phyloP scores from a whole-genome alignment of 2,888 invertebrate species.

The Coenonympha arcania region DNA sequence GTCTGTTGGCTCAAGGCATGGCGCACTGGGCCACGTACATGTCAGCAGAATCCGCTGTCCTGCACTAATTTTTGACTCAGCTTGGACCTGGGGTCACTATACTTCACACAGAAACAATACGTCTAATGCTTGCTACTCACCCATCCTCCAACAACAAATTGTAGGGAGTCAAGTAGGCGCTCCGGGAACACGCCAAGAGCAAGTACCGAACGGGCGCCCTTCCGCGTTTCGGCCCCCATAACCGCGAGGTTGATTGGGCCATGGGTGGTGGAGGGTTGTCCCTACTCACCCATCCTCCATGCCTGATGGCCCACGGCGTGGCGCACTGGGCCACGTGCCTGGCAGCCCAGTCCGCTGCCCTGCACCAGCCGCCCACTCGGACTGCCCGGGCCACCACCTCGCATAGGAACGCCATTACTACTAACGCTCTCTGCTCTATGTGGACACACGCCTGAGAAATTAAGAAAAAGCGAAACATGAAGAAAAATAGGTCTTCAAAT shows the following conservation, averaged over 20 bases:
- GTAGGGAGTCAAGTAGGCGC: too few relatives aligned
- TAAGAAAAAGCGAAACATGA: too few relatives aligned
- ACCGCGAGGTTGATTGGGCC: too few relatives aligned
- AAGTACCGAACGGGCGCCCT: too few relatives aligned
- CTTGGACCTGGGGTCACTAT: too few relatives aligned
- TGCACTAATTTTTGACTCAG: constrained; percentile 64
- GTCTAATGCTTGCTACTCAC: too few relatives aligned
- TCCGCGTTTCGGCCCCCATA: too few relatives aligned
- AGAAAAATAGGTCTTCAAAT: too few relatives aligned
- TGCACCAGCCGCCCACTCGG: constrained; percentile 64
- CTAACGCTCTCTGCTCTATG: constrained; percentile 70
- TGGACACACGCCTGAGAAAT: constrained; percentile 66
- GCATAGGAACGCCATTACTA: constrained; percentile 73
- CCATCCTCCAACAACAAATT: constrained; percentile 77
- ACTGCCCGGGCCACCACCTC: constrained; percentile 71
- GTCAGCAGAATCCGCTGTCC: constrained; percentile 73
- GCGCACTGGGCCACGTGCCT: constrained; percentile 71
- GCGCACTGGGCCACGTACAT: constrained; percentile 71
- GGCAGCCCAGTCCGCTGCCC: constrained; percentile 74
- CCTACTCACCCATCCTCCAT: constrained; percentile 77
- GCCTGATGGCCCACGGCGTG: constrained; percentile 72
- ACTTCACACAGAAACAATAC: too few relatives aligned
- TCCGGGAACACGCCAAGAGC: too few relatives aligned
- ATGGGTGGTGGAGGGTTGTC: too few relatives aligned
- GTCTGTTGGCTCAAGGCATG: constrained; percentile 72